Conservation (phyloP, 2,797 vertebrate genomes). For the Bradypodion pumilum region DNA sequence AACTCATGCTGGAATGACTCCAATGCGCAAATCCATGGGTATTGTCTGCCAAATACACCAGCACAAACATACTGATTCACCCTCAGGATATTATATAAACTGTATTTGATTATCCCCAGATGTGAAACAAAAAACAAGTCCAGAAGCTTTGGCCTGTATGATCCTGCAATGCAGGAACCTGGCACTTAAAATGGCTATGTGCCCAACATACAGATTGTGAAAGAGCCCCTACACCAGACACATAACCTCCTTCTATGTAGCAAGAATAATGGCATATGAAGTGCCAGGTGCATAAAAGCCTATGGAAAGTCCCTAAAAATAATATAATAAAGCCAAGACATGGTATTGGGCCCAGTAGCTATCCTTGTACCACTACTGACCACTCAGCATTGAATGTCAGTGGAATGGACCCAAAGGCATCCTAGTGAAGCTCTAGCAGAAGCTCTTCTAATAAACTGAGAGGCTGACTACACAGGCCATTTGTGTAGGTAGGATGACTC, state of each 20-base stretch:
- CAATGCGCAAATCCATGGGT: neutral
- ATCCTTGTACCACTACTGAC: neutral
- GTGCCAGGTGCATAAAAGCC: neutral
- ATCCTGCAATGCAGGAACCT: neutral
- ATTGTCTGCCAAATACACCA: constrained; percentile 7
- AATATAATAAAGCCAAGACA: neutral
- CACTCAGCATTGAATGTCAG: neutral
- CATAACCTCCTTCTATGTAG: neutral
- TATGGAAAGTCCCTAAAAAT: neutral
- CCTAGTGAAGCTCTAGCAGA: neutral
- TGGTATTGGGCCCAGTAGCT: neutral
- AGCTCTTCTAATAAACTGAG: neutral
- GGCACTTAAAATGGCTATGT: neutral
- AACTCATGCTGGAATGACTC: neutral
- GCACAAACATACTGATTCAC: constrained; percentile 3
- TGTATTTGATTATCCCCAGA: neutral
- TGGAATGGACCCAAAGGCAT: neutral
- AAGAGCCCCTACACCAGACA: neutral
- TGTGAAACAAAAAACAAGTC: neutral
- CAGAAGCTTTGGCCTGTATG: neutral
- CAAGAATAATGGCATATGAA: neutral
- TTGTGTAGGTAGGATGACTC: too few species aligned
- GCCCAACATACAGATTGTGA: neutral
- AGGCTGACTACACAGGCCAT: too few species aligned
- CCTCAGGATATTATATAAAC: constrained; percentile 3